A percentile compares a stretch with the other conserved stretches of the same genome.
These are phyloP conservation scores for Manduca sexta DNA, from an alignment of 1,140 invertebrate genomes.

Conservation along the genomic window DNA sequence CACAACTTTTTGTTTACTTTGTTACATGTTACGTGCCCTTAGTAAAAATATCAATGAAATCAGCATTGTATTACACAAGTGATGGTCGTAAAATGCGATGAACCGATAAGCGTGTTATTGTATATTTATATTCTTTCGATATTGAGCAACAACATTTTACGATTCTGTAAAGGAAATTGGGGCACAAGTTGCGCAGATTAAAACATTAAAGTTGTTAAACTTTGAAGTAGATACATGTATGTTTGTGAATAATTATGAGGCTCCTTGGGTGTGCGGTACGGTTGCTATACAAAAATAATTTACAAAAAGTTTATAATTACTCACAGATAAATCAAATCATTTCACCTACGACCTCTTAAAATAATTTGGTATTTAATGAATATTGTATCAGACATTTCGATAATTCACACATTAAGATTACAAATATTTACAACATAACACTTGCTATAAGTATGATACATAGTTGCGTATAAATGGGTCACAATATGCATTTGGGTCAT, in stretches of 20 bases:
- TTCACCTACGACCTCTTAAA: constrained; percentile 33
- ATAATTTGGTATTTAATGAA: constrained; percentile 60
- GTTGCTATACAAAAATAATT: constrained; percentile 47
- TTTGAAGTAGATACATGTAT: too few species aligned
- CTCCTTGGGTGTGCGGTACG: constrained; percentile 2
- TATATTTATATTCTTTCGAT: constrained; percentile 14
- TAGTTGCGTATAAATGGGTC: too few species aligned
- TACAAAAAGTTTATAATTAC: constrained; percentile 42
- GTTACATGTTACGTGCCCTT: background rate
- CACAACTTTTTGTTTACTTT: too few species aligned
- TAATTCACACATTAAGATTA: constrained; percentile 46
- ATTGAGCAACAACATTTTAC: constrained; percentile 19
- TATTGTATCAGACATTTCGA: constrained; percentile 40
- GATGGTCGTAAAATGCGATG: constrained; percentile 21
- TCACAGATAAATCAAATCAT: constrained; percentile 33
- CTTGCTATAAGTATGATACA: too few species aligned
- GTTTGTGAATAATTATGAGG: background rate
- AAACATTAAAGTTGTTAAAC: too few species aligned
- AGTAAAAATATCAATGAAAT: background rate
- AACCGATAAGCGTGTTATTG: constrained; percentile 18
- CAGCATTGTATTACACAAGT: constrained; percentile 8
- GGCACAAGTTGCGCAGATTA: background rate
- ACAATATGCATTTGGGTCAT: too few species aligned
- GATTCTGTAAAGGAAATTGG: constrained; percentile 20
- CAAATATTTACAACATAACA: constrained; percentile 15